phyloP scores from a whole-genome alignment of 1,140 invertebrate species.

The Drosophila micromelanica region DNA sequence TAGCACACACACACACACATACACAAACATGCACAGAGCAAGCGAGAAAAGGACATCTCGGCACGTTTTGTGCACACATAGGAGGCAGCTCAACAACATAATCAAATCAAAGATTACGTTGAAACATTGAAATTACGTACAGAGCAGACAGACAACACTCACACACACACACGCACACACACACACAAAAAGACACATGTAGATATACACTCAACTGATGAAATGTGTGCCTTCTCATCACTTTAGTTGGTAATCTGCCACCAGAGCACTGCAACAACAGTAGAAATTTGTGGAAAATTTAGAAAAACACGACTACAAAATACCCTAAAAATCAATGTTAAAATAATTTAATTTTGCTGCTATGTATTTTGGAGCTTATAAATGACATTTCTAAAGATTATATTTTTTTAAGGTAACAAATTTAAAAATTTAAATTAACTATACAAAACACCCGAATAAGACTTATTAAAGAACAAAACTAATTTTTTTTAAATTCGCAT shows the following conservation, averaged over 20 bases:
- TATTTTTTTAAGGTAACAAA: no score
- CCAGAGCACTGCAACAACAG: slow-evolving; percentile 13
- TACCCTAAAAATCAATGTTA: background rate
- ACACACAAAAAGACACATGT: slow-evolving; percentile 23
- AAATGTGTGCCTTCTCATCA: slow-evolving; percentile 46
- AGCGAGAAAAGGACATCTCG: slow-evolving; percentile 27
- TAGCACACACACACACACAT: slow-evolving; percentile 7
- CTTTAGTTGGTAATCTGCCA: slow-evolving; percentile 49
- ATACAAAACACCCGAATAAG: no score
- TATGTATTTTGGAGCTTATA: background rate
- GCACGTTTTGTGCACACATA: slow-evolving; percentile 43
- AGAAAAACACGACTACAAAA: background rate
- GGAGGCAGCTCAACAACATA: slow-evolving; percentile 76
- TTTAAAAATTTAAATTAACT: no score
- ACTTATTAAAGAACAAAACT: no score
- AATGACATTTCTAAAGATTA: no score
- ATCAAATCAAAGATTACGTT: slow-evolving; percentile 83
- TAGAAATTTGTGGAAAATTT: background rate
- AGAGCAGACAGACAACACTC: slow-evolving; percentile 55
- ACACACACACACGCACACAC: slow-evolving; percentile 38
- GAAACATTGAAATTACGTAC: slow-evolving; percentile 81
- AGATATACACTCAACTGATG: slow-evolving; percentile 27
- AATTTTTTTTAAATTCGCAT: no score
- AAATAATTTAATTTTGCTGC: background rate
- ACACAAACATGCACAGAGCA: background rate